Base-by-base conservation (phyloP, 2,113 vertebrate species). In the Myotis davidii region DNA sequence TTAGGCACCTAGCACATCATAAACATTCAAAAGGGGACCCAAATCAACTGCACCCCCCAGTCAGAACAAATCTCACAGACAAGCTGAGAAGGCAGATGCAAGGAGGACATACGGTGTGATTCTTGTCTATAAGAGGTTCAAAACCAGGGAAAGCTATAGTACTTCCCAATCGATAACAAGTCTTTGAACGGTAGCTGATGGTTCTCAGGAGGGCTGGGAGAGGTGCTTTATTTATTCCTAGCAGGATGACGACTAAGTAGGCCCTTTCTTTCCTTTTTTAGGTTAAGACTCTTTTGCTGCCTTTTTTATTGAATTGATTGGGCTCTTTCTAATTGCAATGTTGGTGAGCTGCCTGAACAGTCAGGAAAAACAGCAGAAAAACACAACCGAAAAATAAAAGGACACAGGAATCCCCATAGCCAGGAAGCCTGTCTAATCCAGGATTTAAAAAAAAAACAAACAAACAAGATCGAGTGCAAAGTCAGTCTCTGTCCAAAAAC, bases 401-500 rank as follows among this genome's bases (percentile, higher is more conserved):
- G 52, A 77, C 34, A 5, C 1, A 67, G 4, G 82, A 42, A 77
- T 32, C 20, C 9, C 64, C 18, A 25, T 9, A 17, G 21, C 74
- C 39, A 81, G 91, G n/a, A 85, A 77, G 21, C 20, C 27, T 23
- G 13, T 88, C 70, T 92, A 16, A 56, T 91, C 88, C 29, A 21
- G 14, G 29, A 37, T 21, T 50, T 14, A 67, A 48, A 48, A 76
- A 87, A 70, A 42, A 42, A 39, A 39, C 39, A 39, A 6, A 29
- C 81, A 84, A 65, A 69, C 34, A 42, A 81, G 67, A 79, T 82
- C 90, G 78, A 95, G 52, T 1, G 32, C 84, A 74, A 78, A 85
- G 39, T 50, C 72, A 2, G 18, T 84, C 96, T 78, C 91, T 27
- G 70, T 74, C 84, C 93, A 96, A 77, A 84, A 85, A 96, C 94